These are phyloP conservation scores for Chrysemys picta DNA, from an alignment of 2,113 vertebrate genomes.

Conservation along the genomic window DNA sequence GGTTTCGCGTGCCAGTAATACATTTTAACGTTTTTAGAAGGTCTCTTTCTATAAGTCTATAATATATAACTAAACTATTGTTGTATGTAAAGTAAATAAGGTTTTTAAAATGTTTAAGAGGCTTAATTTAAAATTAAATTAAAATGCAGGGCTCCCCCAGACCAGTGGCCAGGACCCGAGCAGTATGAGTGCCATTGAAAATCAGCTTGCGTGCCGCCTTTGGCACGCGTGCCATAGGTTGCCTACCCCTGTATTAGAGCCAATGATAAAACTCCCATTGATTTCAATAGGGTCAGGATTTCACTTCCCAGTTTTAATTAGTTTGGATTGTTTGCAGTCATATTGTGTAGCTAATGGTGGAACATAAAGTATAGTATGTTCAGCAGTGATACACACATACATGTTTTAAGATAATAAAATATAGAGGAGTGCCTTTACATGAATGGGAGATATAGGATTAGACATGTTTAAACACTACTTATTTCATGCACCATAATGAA, in stretches of 20 bases:
- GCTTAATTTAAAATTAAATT: too few relatives aligned
- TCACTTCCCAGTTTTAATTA: conserved; percentile 65
- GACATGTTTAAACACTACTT: conserved; percentile 27
- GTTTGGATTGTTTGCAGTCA: neutral
- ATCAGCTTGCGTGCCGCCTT: too few relatives aligned
- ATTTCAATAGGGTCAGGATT: conserved; percentile 23
- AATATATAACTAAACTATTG: too few relatives aligned
- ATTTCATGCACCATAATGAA: neutral
- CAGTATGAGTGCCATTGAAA: too few relatives aligned
- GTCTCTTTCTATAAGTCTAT: too few relatives aligned
- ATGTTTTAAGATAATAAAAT: conserved; percentile 58
- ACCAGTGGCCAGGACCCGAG: too few relatives aligned
- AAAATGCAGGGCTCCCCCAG: too few relatives aligned
- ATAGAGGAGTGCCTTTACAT: conserved; percentile 21
- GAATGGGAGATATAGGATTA: neutral
- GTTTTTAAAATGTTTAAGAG: too few relatives aligned
- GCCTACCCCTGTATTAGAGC: neutral
- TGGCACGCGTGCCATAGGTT: too few relatives aligned
- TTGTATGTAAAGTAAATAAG: too few relatives aligned
- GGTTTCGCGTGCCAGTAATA: too few relatives aligned
- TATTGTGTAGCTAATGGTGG: neutral
- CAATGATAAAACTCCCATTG: conserved; percentile 44
- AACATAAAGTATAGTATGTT: conserved; percentile 40
- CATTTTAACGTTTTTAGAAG: too few relatives aligned
- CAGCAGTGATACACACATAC: neutral